Evolutionary conservation across 2,888 invertebrate genomes (phyloP).

Genomic region (Tethea ocularis): DNA sequence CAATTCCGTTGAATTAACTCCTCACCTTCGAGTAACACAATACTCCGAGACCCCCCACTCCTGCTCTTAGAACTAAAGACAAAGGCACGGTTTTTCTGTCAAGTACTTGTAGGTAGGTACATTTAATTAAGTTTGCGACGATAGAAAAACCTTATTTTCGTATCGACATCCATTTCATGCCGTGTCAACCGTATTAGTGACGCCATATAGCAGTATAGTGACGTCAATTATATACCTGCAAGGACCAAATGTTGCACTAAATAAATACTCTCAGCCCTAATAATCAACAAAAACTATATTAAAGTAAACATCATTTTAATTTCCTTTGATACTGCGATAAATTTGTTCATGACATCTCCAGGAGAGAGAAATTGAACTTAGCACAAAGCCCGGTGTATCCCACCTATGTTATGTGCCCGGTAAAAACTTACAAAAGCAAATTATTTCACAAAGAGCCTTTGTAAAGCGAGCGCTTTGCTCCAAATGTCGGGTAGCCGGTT

Average conservation of each 20-base stretch:
- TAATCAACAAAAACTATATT: background rate
- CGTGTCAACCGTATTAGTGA: too few relatives aligned
- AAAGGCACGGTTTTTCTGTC: background rate
- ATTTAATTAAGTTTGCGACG: background rate
- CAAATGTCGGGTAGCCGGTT: background rate
- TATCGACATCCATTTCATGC: too few relatives aligned
- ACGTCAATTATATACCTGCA: too few relatives aligned
- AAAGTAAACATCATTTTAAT: background rate
- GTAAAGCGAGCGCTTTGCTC: slow-evolving; percentile 8
- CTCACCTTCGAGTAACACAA: slow-evolving; percentile 23
- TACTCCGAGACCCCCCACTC: background rate
- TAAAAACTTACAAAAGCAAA: slow-evolving; percentile 30
- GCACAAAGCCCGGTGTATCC: background rate
- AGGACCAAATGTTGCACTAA: too few relatives aligned
- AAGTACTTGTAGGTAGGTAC: background rate
- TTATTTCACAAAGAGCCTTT: slow-evolving; percentile 38
- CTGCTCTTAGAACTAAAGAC: too few relatives aligned
- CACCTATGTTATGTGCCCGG: slow-evolving; percentile 9
- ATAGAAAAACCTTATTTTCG: too few relatives aligned
- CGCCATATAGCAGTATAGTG: too few relatives aligned
- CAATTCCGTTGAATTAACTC: slow-evolving; percentile 32
- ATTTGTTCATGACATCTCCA: background rate
- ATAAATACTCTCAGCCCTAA: too few relatives aligned
- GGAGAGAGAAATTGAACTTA: background rate
- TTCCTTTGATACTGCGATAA: background rate